Evolutionary conservation across 2,797 vertebrate genomes (phyloP), one percentile per base, ranked within the genome.

Genomic region (Anguilla pacifica): DNA sequence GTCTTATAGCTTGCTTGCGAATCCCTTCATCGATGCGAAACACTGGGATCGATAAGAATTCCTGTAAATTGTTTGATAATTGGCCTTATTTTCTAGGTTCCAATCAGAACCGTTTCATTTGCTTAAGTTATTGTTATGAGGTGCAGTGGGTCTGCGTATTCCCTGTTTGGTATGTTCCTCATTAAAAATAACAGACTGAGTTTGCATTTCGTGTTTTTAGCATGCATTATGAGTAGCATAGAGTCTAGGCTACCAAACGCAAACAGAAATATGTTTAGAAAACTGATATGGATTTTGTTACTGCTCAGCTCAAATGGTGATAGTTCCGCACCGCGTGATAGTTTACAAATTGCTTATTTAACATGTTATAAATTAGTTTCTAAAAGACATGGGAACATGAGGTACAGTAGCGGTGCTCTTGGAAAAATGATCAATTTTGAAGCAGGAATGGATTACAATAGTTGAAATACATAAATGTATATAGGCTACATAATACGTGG

Each of bases 401-500:
- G 22, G 46, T 82, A n/a, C 7, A 43, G 43, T 77, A 43, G 39
- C 9, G 70, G 4, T 39, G 74, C 3, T 15, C 10, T 77, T 6
- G 57, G 13, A 0, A 55, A 79, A 3, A 79, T 84, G 72, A 84
- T 11, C 81, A 51, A 79, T 79, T 85, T 85, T 72, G 57, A 74
- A 55, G 35, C 35, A 6, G 39, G 2, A 15, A 39, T 13, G 82
- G 83, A 74, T 83, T 31, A 72, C 31, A 82, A 57, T 84, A 39
- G 67, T 61, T 59, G 70, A 6, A 72, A 67, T 85, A 85, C 39
- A 72, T 85, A 61, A 85, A 79, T 79, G 79, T 9, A 88, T 72
- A 85, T 59, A 53, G 51, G 51, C 51, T 15, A 77, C 11, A 19
- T 61, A n/a, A 19, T 46, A 51, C 6, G 79, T 51, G 2, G 43